Evolutionary conservation across 2,113 vertebrate species (phyloP).

Genomic region (Oophaga pumilio): DNA sequence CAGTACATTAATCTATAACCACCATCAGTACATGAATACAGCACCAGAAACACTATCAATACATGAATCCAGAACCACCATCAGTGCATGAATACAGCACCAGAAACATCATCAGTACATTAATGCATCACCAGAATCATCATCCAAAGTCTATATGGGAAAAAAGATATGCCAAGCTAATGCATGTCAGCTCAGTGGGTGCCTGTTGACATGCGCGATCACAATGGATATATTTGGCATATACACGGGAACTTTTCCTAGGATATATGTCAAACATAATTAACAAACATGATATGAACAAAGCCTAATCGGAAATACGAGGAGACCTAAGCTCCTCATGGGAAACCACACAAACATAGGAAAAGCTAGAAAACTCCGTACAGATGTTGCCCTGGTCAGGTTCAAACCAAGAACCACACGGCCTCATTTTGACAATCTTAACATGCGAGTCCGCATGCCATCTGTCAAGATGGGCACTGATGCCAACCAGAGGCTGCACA

Average conservation of each 20-base stretch:
- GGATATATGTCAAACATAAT: background rate
- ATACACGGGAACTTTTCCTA: background rate
- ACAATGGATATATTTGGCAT: no score
- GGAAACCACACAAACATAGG: background rate
- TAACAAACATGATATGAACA: background rate
- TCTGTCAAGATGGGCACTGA: background rate
- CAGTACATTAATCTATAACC: no score
- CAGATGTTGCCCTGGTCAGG: background rate
- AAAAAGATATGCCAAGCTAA: no score
- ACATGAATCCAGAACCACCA: no score
- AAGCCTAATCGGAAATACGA: background rate
- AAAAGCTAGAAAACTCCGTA: background rate
- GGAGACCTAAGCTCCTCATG: background rate
- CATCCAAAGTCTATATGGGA: no score
- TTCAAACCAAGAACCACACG: background rate
- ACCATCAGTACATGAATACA: no score
- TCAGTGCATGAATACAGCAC: no score
- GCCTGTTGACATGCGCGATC: no score
- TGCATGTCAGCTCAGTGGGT: no score
- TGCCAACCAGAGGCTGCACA: background rate
- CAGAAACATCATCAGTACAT: no score
- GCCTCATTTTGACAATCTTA: background rate
- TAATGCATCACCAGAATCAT: no score
- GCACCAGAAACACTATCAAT: no score
- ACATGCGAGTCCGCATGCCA: background rate